Evolutionary conservation across 2,888 invertebrate genomes (phyloP).

Genomic region (Aleiodes leptofemur): DNA sequence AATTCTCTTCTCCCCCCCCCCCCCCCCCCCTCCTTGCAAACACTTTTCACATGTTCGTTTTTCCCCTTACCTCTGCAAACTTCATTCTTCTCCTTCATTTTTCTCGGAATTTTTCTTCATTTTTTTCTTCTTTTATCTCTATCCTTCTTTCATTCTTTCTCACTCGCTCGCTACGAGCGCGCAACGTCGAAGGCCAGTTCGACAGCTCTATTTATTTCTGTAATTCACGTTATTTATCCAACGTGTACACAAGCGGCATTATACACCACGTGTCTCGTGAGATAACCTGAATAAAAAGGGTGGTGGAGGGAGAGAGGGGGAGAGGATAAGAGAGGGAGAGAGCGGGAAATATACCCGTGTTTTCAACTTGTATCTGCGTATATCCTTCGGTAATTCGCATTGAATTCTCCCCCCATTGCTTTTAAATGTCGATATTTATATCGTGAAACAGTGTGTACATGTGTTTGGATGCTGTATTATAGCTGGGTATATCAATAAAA

Average conservation of each 20-base stretch:
- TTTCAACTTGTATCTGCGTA: conserved; percentile 27
- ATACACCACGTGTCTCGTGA: conserved; percentile 41
- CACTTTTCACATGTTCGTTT: conserved; percentile 10
- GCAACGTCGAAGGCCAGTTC: conserved; percentile 61
- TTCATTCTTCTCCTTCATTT: conserved; percentile 21
- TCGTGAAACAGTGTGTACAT: conserved; percentile 1
- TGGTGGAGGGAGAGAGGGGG: background rate
- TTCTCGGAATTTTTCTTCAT: background rate
- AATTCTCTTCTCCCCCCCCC: background rate
- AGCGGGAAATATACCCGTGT: conserved; percentile 5
- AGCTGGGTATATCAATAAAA: no score
- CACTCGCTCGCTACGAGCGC: conserved; percentile 45
- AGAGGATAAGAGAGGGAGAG: conserved; percentile 12
- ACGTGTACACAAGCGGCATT: conserved; percentile 21
- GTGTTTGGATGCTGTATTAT: background rate
- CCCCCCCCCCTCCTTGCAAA: conserved; percentile 26
- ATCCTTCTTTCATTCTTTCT: background rate
- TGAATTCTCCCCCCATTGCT: background rate
- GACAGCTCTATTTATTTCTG: conserved; percentile 71
- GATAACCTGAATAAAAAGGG: conserved; percentile 20
- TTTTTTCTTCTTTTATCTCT: background rate
- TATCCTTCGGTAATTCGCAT: conserved; percentile 2
- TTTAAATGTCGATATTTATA: conserved; percentile 24
- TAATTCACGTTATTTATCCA: conserved; percentile 59
- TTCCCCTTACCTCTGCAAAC: background rate